Conservation (phyloP, 1,140 invertebrate species). For the Drosophila arizonae region DNA sequence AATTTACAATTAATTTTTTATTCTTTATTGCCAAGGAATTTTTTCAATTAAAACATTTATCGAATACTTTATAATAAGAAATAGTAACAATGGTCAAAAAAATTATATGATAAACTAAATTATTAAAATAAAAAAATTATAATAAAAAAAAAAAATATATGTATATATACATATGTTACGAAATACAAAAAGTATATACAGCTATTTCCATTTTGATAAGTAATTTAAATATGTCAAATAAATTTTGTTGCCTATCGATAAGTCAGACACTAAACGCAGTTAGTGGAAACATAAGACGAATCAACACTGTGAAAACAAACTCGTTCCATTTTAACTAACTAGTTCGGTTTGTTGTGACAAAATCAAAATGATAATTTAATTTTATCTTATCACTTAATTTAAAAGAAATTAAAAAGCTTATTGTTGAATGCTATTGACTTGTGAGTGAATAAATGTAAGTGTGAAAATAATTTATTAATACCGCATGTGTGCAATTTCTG, state of each 20-base stretch:
- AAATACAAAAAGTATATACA: too few species aligned
- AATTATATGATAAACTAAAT: too few species aligned
- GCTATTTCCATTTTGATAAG: too few species aligned
- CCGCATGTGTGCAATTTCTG: background rate
- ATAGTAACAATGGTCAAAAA: too few species aligned
- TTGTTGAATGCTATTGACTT: slow-evolving; percentile 10
- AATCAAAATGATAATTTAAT: slow-evolving; percentile 49
- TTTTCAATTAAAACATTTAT: too few species aligned
- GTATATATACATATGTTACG: too few species aligned
- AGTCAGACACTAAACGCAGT: background rate
- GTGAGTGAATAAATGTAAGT: slow-evolving; percentile 33
- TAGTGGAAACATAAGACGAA: background rate
- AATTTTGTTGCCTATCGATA: background rate
- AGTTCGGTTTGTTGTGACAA: slow-evolving; percentile 36
- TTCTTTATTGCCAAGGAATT: too few species aligned
- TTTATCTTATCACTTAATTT: slow-evolving; percentile 37
- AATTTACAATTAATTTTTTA: too few species aligned
- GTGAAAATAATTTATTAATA: background rate
- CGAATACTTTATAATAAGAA: too few species aligned
- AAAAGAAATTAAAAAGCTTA: slow-evolving; percentile 20
- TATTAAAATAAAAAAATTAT: too few species aligned
- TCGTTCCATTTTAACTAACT: slow-evolving; percentile 16
- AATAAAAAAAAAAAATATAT: too few species aligned
- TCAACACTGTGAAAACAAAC: background rate
- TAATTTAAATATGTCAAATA: background rate